Percentiles rank a stretch among this genome's conserved stretches.
These are phyloP conservation scores for Corythaixoides concolor DNA, from an alignment of 2,113 vertebrate species.

Conservation along the genomic window DNA sequence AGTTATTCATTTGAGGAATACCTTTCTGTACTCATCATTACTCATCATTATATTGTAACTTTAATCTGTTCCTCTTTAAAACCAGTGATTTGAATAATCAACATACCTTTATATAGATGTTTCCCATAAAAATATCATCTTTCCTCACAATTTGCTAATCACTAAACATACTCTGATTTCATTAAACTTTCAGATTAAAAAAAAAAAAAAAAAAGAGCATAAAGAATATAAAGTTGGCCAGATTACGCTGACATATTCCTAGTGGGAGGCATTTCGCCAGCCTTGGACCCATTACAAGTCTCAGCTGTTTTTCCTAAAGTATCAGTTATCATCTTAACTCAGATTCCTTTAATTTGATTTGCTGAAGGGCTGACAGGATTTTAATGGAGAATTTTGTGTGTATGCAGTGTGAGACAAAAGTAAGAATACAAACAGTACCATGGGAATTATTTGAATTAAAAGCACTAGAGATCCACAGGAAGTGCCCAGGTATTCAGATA, in stretches of 20 bases:
- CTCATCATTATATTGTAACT: background rate
- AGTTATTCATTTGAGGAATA: background rate
- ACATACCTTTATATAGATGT: background rate
- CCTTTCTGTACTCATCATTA: background rate
- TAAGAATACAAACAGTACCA: background rate
- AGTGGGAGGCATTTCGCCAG: background rate
- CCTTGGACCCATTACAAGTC: background rate
- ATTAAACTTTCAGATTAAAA: background rate
- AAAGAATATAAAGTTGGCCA: background rate
- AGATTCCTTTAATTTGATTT: background rate
- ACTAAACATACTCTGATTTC: background rate
- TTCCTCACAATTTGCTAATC: background rate
- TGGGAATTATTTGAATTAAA: background rate
- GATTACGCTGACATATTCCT: background rate
- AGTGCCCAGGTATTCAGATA: background rate
- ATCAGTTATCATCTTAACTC: background rate
- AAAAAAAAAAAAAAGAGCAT: background rate
- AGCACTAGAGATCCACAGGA: background rate
- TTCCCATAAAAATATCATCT: background rate
- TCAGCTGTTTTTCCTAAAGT: background rate
- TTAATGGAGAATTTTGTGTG: background rate
- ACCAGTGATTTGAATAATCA: background rate
- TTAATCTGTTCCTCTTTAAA: background rate
- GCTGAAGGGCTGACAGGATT: background rate
- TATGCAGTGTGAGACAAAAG: background rate